A percentile compares a stretch with the other conserved stretches of the same genome.
Evolutionary conservation across 2,888 invertebrate species (phyloP).

Genomic region (Elmis aenea): DNA sequence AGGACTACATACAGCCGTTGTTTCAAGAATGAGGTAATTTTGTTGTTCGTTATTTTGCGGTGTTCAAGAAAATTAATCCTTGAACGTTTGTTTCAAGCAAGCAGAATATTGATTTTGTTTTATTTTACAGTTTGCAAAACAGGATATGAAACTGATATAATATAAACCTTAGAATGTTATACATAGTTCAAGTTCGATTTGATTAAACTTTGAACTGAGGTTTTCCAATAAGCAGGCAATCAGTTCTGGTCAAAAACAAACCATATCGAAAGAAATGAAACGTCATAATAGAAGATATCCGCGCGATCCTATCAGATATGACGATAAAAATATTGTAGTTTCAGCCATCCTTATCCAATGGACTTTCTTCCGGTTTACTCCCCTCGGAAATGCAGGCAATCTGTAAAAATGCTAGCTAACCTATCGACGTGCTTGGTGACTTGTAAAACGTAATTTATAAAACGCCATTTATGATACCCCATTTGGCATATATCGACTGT

Average conservation of each 20-base stretch:
- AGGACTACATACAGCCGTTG: no score
- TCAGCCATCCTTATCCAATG: conserved; percentile 23
- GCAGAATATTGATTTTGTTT: no score
- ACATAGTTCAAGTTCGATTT: conserved; percentile 2
- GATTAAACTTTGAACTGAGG: conserved; percentile 4
- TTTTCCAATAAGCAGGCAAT: conserved; percentile 6
- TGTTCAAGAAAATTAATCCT: no score
- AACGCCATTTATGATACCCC: conserved; percentile 26
- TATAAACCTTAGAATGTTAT: no score
- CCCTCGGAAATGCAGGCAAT: conserved; percentile 20
- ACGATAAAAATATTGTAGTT: conserved; percentile 26
- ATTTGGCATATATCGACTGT: conserved; percentile 27
- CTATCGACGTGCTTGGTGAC: conserved; percentile 22
- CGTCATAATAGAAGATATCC: conserved; percentile 21
- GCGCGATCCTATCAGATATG: conserved; percentile 22
- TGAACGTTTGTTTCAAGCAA: no score
- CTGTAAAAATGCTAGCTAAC: conserved; percentile 18
- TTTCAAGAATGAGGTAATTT: no score
- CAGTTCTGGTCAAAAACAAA: conserved; percentile 15
- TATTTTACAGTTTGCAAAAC: no score
- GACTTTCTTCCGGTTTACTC: conserved; percentile 22
- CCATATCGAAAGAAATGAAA: conserved; percentile 19
- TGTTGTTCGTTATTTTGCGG: no score
- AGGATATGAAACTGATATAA: no score
- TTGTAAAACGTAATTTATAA: conserved; percentile 28